Conservation (phyloP, 2,888 invertebrate genomes). For the Troides helena region DNA sequence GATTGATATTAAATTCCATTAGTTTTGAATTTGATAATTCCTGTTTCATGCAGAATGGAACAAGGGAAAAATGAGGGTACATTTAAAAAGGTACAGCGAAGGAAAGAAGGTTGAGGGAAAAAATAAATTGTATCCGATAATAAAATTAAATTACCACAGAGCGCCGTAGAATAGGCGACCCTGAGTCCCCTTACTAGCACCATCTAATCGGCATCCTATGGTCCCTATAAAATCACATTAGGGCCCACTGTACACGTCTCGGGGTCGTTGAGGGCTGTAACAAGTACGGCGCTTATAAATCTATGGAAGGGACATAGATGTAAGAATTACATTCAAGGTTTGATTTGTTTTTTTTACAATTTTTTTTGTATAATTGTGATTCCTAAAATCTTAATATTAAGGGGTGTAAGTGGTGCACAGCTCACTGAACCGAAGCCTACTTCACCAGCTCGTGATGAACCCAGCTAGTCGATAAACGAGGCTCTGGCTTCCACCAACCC, state of each 20-base stretch:
- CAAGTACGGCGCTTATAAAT: conserved; percentile 29
- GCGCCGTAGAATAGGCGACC: conserved; percentile 35
- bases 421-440: no score
- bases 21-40: no score
- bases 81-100: not conserved
- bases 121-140: conserved; percentile 34
- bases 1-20: no score
- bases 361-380: not conserved
- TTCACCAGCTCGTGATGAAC: no score
- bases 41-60: no score
- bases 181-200: conserved; percentile 42
- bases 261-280: conserved; percentile 47
- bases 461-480: no score
- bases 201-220: conserved; percentile 63
- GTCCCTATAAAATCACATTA: conserved; percentile 77
- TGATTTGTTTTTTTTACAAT: not conserved
- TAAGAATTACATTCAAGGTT: not conserved
- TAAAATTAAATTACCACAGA: conserved; percentile 44
- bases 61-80: not conserved
- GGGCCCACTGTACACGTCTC: conserved; percentile 61
- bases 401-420: no score
- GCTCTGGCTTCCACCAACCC: no score
- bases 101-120: not conserved
- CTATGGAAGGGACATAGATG: conserved; percentile 41
- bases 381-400: no score